Base-by-base conservation (phyloP, 2,888 invertebrate species). In the Phalera bucephala region DNA sequence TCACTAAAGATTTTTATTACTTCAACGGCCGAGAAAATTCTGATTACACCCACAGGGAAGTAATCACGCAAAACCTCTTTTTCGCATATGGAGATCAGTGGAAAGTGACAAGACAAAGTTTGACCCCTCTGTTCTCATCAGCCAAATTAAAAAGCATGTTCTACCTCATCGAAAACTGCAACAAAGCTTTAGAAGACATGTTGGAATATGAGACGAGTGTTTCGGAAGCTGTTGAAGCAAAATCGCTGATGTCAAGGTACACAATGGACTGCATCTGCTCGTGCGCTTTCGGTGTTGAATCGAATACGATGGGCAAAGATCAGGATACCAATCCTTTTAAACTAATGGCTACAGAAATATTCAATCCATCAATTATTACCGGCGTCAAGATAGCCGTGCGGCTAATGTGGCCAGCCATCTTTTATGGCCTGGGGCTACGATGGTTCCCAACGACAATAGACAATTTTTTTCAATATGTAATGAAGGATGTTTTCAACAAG, bases 401-500 rank as follows among this genome's bases (percentile, higher is more conserved):
- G 7, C 30, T 53, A 1, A 49, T 68, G 2, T 72, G 68, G 69
- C 69, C 71, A 0, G 31, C 34, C 0, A 29, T 61, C 0, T 70
- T 68, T 28, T 69, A 70, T 14, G 47, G 59, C 0, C 10, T 69
- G 1, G 64, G 68, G 0, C 35, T 65, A 0, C 40, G 47, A 17
- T 43, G 40, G 0, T 64, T 64, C 23, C 61, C 71, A 0, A 3
- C 1, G 2, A 40, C 50, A 8, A 45, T 64, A 3, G 36, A 41
- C 0, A 28, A 22, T 0, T 71, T 71, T 27, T 66, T 67, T 13
- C 13, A 3, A 1, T n/a, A 14, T 13, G 1, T 33, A 10, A 8
- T 33, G 2, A 10, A 15, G 6, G 12, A 14, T 17, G 23, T 29
- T 29, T 29, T 29, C 11, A 3, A 22, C n/a, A 15, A 4, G 3